Conservation (phyloP, 2,113 vertebrate genomes). For the Callipepla squamata region DNA sequence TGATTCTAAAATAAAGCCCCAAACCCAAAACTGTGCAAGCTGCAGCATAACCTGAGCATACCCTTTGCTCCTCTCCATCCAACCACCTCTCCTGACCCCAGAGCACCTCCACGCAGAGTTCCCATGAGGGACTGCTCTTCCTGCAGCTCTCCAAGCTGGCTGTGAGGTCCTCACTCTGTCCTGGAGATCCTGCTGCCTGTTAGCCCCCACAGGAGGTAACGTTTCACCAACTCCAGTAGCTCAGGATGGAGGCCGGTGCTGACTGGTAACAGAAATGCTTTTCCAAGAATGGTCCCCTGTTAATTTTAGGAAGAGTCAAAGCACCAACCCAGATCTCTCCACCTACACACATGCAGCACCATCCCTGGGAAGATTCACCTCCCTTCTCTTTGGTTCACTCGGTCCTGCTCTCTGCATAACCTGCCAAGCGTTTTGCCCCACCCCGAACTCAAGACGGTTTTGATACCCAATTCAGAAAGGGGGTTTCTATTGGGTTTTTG, state of each 20-base stretch:
- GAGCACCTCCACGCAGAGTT: neutral
- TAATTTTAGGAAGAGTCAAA: neutral
- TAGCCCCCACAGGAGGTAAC: neutral
- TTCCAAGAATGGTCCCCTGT: neutral
- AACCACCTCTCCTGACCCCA: neutral
- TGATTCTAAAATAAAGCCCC: neutral
- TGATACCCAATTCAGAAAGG: neutral
- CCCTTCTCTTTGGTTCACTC: neutral
- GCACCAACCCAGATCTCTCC: neutral
- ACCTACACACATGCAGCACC: neutral
- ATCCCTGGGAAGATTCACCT: neutral
- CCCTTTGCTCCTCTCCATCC: neutral
- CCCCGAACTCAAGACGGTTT: neutral
- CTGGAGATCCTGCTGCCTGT: neutral
- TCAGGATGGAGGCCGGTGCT: neutral
- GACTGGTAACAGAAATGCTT: neutral
- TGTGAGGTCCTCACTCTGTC: neutral
- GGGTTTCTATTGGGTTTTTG: neutral
- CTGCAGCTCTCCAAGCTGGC: neutral
- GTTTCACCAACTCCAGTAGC: fast-evolving
- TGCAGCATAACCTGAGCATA: neutral
- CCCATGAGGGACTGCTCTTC: neutral
- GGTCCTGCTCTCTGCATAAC: neutral
- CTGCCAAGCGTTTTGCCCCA: neutral
- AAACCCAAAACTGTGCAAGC: neutral